Conservation (phyloP, 2,797 vertebrate genomes). For the Chanos chanos region DNA sequence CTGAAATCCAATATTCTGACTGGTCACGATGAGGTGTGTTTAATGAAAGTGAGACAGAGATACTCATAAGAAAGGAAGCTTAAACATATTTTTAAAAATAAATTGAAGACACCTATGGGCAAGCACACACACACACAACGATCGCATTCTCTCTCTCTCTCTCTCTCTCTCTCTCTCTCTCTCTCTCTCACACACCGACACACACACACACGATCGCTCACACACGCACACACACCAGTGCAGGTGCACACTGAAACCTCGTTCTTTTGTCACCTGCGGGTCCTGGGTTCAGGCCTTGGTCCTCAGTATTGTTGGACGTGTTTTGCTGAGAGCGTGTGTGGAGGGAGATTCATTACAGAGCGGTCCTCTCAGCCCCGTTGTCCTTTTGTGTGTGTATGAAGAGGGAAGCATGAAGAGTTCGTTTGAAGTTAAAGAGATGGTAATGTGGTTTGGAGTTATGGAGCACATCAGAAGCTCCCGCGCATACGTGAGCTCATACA, state of each 20-base stretch:
- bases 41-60: too few relatives aligned
- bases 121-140: neutral
- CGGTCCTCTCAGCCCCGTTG: conserved; percentile 22
- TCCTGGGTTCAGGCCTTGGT: conserved; percentile 11
- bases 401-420: conserved; percentile 38
- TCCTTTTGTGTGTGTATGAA: conserved; percentile 33
- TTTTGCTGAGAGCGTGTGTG: conserved; percentile 33
- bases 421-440: conserved; percentile 70
- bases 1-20: too few relatives aligned
- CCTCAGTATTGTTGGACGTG: conserved; percentile 30
- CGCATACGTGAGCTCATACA: conserved; percentile 22
- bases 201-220: conserved; percentile 9
- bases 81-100: too few relatives aligned
- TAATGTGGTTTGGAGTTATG: conserved; percentile 57
- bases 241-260: conserved; percentile 3
- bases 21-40: too few relatives aligned
- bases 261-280: conserved; percentile 10
- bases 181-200: neutral
- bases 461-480: conserved; percentile 54
- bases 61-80: neutral
- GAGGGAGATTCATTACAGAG: conserved; percentile 45
- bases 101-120: neutral
- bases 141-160: neutral
- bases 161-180: neutral
- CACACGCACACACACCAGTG: neutral